These are phyloP conservation scores for Astyanax mexicanus DNA, from an alignment of 2,797 vertebrate species.

Conservation along the genomic window DNA sequence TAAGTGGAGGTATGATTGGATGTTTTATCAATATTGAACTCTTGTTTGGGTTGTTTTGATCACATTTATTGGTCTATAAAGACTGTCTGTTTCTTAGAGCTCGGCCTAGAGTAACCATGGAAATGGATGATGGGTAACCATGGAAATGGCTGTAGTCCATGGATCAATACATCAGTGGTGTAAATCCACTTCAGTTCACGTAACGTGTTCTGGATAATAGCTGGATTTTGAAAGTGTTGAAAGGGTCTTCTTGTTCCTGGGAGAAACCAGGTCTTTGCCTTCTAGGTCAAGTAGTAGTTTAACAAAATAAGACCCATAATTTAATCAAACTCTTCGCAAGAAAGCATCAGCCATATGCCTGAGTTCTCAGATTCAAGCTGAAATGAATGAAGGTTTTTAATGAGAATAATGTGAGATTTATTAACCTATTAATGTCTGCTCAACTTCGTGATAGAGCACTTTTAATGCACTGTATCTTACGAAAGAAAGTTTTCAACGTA, in stretches of 20 bases:
- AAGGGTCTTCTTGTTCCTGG: not conserved
- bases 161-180: not conserved
- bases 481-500: too few relatives aligned
- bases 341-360: constrained; percentile 46
- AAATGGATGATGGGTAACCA: not conserved
- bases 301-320: not conserved
- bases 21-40: too few relatives aligned
- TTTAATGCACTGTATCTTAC: too few relatives aligned
- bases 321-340: not conserved
- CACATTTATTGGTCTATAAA: too few relatives aligned
- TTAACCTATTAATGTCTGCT: too few relatives aligned
- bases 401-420: not conserved
- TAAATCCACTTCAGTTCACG: not conserved
- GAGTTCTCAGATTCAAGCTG: constrained; percentile 14
- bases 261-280: not conserved
- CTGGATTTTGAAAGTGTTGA: not conserved
- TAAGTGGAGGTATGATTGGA: too few relatives aligned
- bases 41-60: too few relatives aligned
- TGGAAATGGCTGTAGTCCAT: not conserved
- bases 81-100: not conserved
- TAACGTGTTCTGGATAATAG: not conserved
- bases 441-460: too few relatives aligned
- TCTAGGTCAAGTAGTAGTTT: not conserved
- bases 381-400: constrained; percentile 3
- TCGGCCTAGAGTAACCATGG: not conserved